Evolutionary conservation across 92 coral and sea anemone genomes (phyloP).

Genomic region (Meandrina meandrites): DNA sequence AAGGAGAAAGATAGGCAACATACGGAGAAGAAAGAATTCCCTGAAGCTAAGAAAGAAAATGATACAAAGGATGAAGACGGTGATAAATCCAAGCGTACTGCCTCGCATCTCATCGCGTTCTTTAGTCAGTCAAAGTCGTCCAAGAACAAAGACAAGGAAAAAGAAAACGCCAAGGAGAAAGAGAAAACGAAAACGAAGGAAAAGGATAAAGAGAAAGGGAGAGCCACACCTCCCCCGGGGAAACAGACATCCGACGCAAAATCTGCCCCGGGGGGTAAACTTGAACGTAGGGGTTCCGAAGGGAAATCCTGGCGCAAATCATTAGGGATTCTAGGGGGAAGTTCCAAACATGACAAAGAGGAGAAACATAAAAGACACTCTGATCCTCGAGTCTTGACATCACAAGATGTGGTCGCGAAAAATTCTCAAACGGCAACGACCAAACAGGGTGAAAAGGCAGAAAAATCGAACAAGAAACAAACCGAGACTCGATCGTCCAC

Average conservation of each 20-base stretch:
- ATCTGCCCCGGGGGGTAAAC: conserved; percentile 40
- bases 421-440: background rate
- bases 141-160: conserved; percentile 34
- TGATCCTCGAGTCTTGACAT: conserved; percentile 20
- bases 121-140: conserved; percentile 58
- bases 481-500: conserved; percentile 5
- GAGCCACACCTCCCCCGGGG: conserved; percentile 45
- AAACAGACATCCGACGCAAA: conserved; percentile 45
- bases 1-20: background rate
- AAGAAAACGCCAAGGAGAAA: conserved; percentile 41
- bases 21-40: conserved; percentile 17
- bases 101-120: conserved; percentile 63
- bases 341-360: conserved; percentile 78
- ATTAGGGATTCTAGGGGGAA: conserved; percentile 72
- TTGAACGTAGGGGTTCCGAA: conserved; percentile 76
- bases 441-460: conserved; percentile 11
- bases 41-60: conserved; percentile 22
- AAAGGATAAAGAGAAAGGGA: conserved; percentile 41
- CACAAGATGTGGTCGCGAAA: conserved; percentile 30
- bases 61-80: conserved; percentile 21
- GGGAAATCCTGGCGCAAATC: conserved; percentile 84
- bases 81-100: conserved; percentile 52
- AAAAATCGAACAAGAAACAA: conserved; percentile 19
- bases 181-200: conserved; percentile 29
- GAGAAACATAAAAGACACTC: conserved; percentile 46